These are phyloP conservation scores for Oceanodroma tethys DNA, from an alignment of 2,113 vertebrate species.

Conservation along the genomic window DNA sequence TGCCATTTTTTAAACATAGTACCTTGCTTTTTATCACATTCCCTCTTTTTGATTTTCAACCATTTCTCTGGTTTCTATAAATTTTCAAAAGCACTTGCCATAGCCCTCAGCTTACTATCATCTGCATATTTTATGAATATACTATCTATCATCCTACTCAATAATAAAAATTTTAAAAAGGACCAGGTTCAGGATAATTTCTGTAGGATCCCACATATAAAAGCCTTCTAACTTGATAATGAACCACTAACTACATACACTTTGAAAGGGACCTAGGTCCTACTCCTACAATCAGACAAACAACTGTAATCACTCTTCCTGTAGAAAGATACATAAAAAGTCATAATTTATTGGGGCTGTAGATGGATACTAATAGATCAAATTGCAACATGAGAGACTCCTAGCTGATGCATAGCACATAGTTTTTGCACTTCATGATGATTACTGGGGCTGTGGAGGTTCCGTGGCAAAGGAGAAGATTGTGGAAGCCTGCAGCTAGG, in stretches of 20 bases:
- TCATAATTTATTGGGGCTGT: neutral
- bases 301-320: neutral
- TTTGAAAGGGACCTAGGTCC: neutral
- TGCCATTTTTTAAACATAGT: neutral
- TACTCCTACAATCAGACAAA: neutral
- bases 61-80: neutral
- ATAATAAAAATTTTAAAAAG: neutral
- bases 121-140: neutral
- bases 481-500: neutral
- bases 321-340: neutral
- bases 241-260: neutral
- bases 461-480: neutral
- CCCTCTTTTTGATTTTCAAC: neutral
- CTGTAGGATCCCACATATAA: neutral
- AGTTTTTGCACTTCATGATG: neutral
- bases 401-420: neutral
- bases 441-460: neutral
- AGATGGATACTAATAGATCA: no score
- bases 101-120: neutral
- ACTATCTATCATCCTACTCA: neutral
- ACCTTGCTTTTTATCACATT: neutral
- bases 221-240: neutral
- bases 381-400: neutral
- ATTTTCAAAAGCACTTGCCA: neutral
- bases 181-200: neutral